Base-by-base conservation (phyloP, 2,113 vertebrate genomes). In the Rhinolophus ferrumequinum region DNA sequence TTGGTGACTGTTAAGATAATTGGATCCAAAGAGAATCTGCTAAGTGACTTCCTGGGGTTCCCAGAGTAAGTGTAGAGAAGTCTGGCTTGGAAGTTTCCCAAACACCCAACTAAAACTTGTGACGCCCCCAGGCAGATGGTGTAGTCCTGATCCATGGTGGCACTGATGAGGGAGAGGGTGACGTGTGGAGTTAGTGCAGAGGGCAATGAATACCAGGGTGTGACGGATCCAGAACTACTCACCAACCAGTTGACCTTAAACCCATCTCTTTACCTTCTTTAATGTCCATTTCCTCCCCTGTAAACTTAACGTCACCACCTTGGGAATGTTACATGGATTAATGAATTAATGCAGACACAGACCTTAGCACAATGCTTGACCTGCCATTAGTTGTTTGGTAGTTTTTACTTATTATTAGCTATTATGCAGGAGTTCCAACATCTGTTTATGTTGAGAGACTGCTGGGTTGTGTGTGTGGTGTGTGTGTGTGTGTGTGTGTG, bases 1-100 rank as follows among this genome's bases (percentile, higher is more conserved):
- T 60, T 82, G 58, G 44, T 38, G 79, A 88, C 38, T 67, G 91
- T 22, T 81, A 97, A 93, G 75, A 80, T 60, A 83, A 60, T 80
- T 64, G n/a, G 72, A 76, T 52, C 58, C 64, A 96, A 58, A 73
- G 85, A 95, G 38, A 81, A 95, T 93, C 83, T 58, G 12, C 66
- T 73, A 82, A 83, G 67, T 30, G 83, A n/a, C n/a, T 97, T 97
- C 60, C 75, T 91, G 50, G 76, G 33, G 18, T 33, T 92, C 44
- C 64, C 50, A 89, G 69, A 70, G 56, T 84, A 81, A 80, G 35
- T 75, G 50, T 95, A 35, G 41, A 52, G 72, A 58, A 6, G 7
- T 14, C 77, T 86, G 13, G 1, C 13, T 85, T 94, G 62, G 33
- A 87, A 88, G 33, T 33, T 86, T 44, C 35, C 28, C 60, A 94